A percentile compares a stretch with the other conserved stretches of the same genome.
Evolutionary conservation across 2,888 invertebrate genomes (phyloP).

Genomic region (Dyspetes luteomarginatus): DNA sequence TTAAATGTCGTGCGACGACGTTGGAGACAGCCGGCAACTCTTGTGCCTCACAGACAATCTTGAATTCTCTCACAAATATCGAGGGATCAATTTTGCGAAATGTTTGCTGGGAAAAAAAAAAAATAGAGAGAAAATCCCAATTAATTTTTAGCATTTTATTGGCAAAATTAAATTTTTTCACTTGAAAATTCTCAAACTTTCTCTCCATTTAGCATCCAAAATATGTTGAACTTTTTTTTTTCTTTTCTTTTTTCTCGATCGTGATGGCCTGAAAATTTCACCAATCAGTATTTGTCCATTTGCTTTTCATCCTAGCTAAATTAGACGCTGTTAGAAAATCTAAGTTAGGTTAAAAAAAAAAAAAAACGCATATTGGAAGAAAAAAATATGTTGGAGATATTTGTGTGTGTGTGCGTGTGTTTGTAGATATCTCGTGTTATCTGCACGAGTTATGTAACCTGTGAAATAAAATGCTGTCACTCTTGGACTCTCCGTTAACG

Average conservation of each 20-base stretch:
- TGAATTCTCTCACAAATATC: not conserved
- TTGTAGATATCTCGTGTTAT: constrained; percentile 63
- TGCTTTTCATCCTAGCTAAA: constrained; percentile 38
- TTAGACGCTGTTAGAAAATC: constrained; percentile 45
- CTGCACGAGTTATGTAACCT: constrained; percentile 65
- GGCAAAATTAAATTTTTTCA: no score
- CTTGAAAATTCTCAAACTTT: not conserved
- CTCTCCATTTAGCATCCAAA: not conserved
- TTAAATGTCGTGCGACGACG: constrained; percentile 84
- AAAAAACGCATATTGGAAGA: not conserved
- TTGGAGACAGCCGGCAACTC: constrained; percentile 77
- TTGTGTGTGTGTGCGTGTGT: constrained; percentile 50
- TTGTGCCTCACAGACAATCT: constrained; percentile 71
- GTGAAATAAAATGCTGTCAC: constrained; percentile 37
- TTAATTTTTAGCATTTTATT: no score
- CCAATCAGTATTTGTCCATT: constrained; percentile 54
- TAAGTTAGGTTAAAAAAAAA: constrained; percentile 50
- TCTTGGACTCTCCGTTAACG: constrained; percentile 40
- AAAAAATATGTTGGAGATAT: constrained; percentile 45
- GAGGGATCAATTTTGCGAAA: no score
- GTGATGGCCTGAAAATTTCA: constrained; percentile 37
- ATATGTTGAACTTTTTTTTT: no score
- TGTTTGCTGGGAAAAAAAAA: no score
- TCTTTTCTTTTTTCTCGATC: not conserved
- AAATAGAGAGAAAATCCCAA: not conserved